These are phyloP conservation scores for Philaethria dido DNA, from an alignment of 2,888 invertebrate species.

Conservation along the genomic window DNA sequence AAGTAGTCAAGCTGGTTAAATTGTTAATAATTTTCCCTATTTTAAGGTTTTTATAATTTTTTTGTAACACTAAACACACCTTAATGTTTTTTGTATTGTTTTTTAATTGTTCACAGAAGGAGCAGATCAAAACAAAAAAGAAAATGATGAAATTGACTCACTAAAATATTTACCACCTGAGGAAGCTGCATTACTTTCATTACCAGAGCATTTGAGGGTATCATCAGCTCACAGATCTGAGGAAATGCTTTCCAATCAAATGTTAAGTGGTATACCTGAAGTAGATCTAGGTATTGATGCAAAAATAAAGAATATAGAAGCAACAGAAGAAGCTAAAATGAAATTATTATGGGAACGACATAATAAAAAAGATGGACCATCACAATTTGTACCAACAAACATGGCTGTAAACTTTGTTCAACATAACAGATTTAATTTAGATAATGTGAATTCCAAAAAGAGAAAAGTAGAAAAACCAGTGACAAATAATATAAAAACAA, in stretches of 20 bases:
- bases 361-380: slow-evolving; percentile 95
- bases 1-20: no score
- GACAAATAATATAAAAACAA: slow-evolving; percentile 64
- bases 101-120: slow-evolving; percentile 56
- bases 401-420: slow-evolving; percentile 99
- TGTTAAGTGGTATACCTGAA: slow-evolving; percentile 99
- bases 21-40: no score
- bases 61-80: no score
- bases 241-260: slow-evolving; percentile 99
- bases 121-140: slow-evolving; percentile 68
- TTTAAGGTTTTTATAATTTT: no score
- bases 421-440: slow-evolving; percentile 97
- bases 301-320: slow-evolving; percentile 99
- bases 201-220: slow-evolving; percentile 94
- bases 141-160: slow-evolving; percentile 69
- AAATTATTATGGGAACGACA: slow-evolving; percentile 94
- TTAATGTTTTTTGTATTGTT: no score
- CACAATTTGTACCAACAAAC: slow-evolving; percentile 98
- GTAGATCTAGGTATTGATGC: slow-evolving; percentile 99
- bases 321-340: slow-evolving; percentile 99
- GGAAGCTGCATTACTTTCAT: slow-evolving; percentile 94
- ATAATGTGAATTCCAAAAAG: slow-evolving; percentile 86
- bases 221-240: slow-evolving; percentile 95
- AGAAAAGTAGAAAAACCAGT: slow-evolving; percentile 83
- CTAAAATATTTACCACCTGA: slow-evolving; percentile 91